Conservation (phyloP, 2,888 invertebrate genomes). For the Margaritifera margaritifera region DNA sequence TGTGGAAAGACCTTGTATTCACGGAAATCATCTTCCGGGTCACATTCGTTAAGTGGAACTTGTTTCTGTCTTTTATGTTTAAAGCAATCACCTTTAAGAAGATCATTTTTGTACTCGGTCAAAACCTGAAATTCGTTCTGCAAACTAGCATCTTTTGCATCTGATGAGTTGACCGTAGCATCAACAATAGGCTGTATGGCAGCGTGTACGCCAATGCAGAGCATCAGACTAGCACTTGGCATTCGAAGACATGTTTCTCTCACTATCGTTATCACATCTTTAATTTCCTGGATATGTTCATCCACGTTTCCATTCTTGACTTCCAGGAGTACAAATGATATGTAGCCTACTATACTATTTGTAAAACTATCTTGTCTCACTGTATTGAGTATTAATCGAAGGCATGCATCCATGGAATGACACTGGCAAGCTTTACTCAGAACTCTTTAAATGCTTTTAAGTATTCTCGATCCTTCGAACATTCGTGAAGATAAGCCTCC, state of each 20-base stretch:
- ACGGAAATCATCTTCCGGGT: conserved; percentile 73
- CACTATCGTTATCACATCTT: conserved; percentile 29
- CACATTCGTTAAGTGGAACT: conserved; percentile 5
- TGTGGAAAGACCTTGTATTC: conserved; percentile 69
- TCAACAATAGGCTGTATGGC: conserved; percentile 26
- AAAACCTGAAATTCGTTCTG: conserved; percentile 25
- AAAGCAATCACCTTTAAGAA: no score
- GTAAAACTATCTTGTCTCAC: conserved; percentile 26
- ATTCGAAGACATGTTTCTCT: conserved; percentile 19
- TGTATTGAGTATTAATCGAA: conserved; percentile 20
- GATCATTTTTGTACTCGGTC: conserved; percentile 27
- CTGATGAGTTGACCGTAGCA: conserved; percentile 9
- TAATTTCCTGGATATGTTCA: conserved; percentile 16
- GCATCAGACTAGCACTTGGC: conserved; percentile 14
- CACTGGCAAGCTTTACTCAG: conserved; percentile 34
- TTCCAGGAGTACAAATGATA: conserved; percentile 16
- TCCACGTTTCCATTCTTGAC: background rate
- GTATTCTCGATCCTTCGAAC: conserved; percentile 6
- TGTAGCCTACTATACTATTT: conserved; percentile 12
- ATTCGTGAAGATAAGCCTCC: conserved; percentile 9
- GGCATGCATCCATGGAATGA: conserved; percentile 16
- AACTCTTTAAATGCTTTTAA: conserved; percentile 14
- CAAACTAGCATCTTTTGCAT: conserved; percentile 27
- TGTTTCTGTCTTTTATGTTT: background rate
- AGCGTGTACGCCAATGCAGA: conserved; percentile 14